phyloP scores from a whole-genome alignment of 2,113 vertebrate genomes.

The Amia ocellicauda region DNA sequence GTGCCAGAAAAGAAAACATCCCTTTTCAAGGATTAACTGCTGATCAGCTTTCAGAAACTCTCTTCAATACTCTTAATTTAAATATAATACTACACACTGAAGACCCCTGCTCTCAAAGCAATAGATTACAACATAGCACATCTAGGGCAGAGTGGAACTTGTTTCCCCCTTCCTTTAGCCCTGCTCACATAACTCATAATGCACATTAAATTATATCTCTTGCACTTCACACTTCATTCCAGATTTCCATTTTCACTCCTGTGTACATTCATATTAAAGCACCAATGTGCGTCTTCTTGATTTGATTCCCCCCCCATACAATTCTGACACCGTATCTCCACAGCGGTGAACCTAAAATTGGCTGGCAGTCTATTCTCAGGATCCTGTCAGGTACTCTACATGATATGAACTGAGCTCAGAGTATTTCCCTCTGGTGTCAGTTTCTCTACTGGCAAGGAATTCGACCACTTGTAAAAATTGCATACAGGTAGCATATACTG shows the following conservation, averaged over 20 bases:
- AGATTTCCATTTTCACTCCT: background rate
- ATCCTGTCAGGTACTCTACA: constrained; percentile 5
- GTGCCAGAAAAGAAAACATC: too few relatives aligned
- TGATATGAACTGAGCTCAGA: background rate
- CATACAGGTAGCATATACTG: too few relatives aligned
- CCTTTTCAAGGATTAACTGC: too few relatives aligned
- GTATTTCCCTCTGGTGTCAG: background rate
- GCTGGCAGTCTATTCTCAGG: background rate
- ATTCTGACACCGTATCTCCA: background rate
- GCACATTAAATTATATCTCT: background rate
- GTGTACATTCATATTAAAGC: constrained; percentile 8
- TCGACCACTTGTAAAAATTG: too few relatives aligned
- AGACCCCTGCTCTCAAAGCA: constrained; percentile 6
- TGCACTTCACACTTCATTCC: background rate
- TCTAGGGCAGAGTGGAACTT: background rate
- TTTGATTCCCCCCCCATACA: background rate
- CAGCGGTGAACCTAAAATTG: background rate
- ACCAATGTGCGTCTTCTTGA: background rate
- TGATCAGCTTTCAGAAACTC: too few relatives aligned
- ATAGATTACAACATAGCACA: background rate
- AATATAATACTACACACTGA: background rate
- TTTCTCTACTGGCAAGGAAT: background rate
- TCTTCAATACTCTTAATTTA: background rate
- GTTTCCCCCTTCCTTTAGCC: background rate
- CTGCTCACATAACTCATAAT: background rate